Evolutionary conservation across 1,140 invertebrate species (phyloP).

Genomic region (Apis florea): DNA sequence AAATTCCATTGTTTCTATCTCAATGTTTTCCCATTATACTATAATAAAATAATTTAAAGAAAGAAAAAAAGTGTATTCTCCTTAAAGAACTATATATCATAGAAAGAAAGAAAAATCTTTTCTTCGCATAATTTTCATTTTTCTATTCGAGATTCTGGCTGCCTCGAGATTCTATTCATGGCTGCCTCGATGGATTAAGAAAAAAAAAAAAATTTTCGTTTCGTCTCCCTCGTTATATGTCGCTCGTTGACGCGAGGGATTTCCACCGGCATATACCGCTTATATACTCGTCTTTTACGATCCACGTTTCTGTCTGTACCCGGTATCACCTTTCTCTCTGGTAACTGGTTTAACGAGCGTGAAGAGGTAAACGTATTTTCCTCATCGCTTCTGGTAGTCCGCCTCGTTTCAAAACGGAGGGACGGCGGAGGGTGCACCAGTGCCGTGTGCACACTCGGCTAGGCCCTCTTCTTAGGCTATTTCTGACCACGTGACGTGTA

Average conservation of each 20-base stretch:
- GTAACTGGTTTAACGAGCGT: conserved; percentile 54
- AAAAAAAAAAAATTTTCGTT: too few relatives aligned
- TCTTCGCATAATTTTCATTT: too few relatives aligned
- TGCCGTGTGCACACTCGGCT: conserved; percentile 77
- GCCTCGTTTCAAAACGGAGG: conserved; percentile 39
- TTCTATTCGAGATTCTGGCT: too few relatives aligned
- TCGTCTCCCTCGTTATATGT: too few relatives aligned
- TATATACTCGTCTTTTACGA: conserved; percentile 26
- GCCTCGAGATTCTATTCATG: too few relatives aligned
- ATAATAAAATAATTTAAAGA: too few relatives aligned
- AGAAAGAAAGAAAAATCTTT: too few relatives aligned
- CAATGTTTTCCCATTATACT: too few relatives aligned
- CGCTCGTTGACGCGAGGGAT: not conserved
- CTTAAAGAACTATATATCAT: too few relatives aligned
- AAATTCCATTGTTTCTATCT: too few relatives aligned
- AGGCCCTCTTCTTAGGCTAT: conserved; percentile 75
- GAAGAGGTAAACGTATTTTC: conserved; percentile 56
- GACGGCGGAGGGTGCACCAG: conserved; percentile 36
- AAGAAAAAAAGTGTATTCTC: too few relatives aligned
- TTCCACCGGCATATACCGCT: not conserved
- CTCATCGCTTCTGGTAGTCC: conserved; percentile 41
- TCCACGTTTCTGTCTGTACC: conserved; percentile 22
- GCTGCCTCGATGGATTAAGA: too few relatives aligned
- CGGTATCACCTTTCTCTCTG: conserved; percentile 45
- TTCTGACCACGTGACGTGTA: conserved; percentile 78